Conservation (phyloP, 2,888 invertebrate species). For the Sminthurinus aureus region DNA sequence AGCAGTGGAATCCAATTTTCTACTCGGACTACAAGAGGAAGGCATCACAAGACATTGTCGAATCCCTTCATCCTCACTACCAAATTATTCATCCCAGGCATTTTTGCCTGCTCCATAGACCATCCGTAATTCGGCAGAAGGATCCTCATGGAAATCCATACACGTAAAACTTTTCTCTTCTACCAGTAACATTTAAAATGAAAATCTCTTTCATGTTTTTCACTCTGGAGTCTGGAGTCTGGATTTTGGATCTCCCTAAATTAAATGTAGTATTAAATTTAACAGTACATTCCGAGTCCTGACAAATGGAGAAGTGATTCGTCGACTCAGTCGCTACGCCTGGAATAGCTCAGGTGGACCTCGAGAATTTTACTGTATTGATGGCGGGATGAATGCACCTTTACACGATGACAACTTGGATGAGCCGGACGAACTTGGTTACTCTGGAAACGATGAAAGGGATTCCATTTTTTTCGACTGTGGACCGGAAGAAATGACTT, state of each 20-base stretch:
- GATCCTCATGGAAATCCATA: conserved; percentile 8
- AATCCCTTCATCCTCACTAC: conserved; percentile 46
- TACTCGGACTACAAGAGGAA: conserved; percentile 43
- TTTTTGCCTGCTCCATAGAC: conserved; percentile 40
- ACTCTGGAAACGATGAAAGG: conserved; percentile 12
- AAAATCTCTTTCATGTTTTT: too few relatives aligned
- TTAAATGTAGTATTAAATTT: neutral
- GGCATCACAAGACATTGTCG: conserved; percentile 24
- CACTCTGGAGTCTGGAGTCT: too few relatives aligned
- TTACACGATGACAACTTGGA: neutral
- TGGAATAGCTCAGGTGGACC: neutral
- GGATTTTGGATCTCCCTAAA: too few relatives aligned
- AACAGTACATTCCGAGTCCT: conserved; percentile 24
- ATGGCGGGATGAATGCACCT: conserved; percentile 23
- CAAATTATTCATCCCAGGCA: conserved; percentile 49
- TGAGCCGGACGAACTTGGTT: conserved; percentile 8
- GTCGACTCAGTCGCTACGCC: conserved; percentile 2
- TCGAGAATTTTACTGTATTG: conserved; percentile 12
- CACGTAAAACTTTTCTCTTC: conserved; percentile 8
- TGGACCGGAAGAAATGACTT: neutral
- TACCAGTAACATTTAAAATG: neutral
- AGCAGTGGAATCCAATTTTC: conserved; percentile 49
- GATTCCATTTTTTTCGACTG: conserved; percentile 24
- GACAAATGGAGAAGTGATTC: neutral
- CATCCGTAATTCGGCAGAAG: neutral